Conservation (phyloP, 2,797 vertebrate species). For the Gambusia yucatana region DNA sequence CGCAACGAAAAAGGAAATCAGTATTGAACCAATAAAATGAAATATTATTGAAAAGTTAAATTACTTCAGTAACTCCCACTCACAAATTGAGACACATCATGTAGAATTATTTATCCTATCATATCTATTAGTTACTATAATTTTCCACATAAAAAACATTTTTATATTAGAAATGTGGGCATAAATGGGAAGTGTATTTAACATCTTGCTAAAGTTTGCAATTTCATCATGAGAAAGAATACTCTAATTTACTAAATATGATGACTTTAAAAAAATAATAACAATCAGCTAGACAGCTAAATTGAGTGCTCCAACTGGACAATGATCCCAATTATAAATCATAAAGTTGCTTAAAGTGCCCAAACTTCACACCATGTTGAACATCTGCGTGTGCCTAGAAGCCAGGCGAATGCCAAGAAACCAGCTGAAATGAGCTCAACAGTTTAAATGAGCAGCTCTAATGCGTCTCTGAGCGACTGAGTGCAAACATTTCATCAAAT, state of each 20-base stretch:
- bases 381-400: background rate
- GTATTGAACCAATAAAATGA: background rate
- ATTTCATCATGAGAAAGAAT: background rate
- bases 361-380: background rate
- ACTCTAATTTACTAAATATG: background rate
- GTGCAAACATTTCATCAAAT: background rate
- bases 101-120: background rate
- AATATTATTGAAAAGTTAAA: background rate
- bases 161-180: background rate
- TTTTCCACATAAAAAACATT: background rate
- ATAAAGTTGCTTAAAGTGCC: background rate
- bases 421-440: background rate
- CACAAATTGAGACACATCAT: background rate
- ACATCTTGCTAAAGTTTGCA: background rate
- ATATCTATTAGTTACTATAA: background rate
- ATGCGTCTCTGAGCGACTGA: too few relatives aligned
- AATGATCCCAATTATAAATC: background rate
- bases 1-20: background rate
- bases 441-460: background rate
- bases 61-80: background rate
- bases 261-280: background rate
- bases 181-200: background rate
- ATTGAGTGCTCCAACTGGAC: background rate
- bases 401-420: background rate
- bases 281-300: background rate